Evolutionary conservation across 2,113 vertebrate species (phyloP), one percentile per base, ranked within the genome.

Genomic region (Daphoenositta chrysoptera): DNA sequence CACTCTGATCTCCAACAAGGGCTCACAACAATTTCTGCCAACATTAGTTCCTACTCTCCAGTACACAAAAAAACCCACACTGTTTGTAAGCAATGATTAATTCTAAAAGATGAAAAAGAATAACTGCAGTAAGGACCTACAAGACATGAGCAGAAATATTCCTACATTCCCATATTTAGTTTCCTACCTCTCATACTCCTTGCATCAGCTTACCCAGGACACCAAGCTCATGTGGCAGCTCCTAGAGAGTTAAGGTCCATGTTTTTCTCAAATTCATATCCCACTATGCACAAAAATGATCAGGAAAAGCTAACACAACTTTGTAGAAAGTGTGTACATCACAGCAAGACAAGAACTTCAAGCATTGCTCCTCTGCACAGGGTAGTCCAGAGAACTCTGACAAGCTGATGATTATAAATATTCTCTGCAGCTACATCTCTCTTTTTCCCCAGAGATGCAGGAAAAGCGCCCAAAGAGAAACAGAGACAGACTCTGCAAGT

Each of bases 41-140:
- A 17, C 12, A 21, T 23, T 2, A 68, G 10, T 4, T 18, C 56
- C 39, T 54, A 19, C 18, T 10, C 56, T 33, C 31, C 56, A 37
- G 13, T 21, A 30, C 8, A 0, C 10, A 13, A 19, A 42, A 45
- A 53, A 11, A 1, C 1, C 10, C 23, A 50, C 11, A 5, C 13
- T 30, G 7, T 11, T 44, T 35, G 18, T 30, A 37, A 66, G 30
- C 15, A 50, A 20, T 6, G 3, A 26, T 39, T 14, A 66, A 44
- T 23, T 54, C 44, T n/a, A 45, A 17, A 30, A 61, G 18, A 75
- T 15, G 0, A 24, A 22, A 66, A 51, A 68, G 12, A 72, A 5
- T 9, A 60, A 23, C 0, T 45, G 40, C 30, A 56, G 47, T 15
- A 17, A 73, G 30, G 21, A n/a, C 10, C 54, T 45, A 72, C 50